Evolutionary conservation across 2,797 vertebrate species (phyloP).

Genomic region (Toxotes lorentzi): DNA sequence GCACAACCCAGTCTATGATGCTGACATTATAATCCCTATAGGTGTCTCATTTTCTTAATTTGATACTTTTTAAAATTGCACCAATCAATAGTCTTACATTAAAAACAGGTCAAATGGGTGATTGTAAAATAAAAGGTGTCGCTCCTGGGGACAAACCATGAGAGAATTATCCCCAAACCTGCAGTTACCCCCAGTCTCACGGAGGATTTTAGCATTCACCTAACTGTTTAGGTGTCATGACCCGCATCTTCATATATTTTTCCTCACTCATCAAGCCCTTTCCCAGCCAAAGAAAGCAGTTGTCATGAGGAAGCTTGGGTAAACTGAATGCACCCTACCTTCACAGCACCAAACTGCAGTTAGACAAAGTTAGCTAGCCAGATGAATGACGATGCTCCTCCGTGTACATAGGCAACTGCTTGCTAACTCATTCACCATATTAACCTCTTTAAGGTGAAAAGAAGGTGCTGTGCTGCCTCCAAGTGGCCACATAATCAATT

Average conservation of each 20-base stretch:
- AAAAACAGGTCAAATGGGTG: conserved; percentile 8
- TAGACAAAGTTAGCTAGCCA: not conserved
- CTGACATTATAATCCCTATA: conserved; percentile 28
- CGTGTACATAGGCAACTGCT: not conserved
- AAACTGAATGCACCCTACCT: not conserved
- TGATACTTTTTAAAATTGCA: conserved; percentile 22
- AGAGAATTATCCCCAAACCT: conserved; percentile 2
- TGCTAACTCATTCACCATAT: not conserved
- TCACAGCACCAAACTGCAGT: conserved; percentile 6
- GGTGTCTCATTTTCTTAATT: conserved; percentile 32
- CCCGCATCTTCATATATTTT: not conserved
- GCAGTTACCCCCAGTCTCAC: conserved; percentile 2
- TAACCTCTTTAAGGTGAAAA: not conserved
- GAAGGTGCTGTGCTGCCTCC: not conserved
- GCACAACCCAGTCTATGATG: conserved; percentile 36
- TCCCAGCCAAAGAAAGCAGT: not conserved
- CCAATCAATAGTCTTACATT: conserved; percentile 27
- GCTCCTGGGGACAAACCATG: not conserved
- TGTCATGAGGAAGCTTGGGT: conserved; percentile 7
- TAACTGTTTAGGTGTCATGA: not conserved
- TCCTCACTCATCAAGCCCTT: not conserved
- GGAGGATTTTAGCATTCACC: not conserved
- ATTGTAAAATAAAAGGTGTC: conserved; percentile 18
- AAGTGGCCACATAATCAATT: not conserved
- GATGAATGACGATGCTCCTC: conserved; percentile 10